Percentiles rank a stretch among this genome's conserved stretches.
Evolutionary conservation across 2,797 vertebrate species (phyloP).

Genomic region (Ctenopoma multispine): DNA sequence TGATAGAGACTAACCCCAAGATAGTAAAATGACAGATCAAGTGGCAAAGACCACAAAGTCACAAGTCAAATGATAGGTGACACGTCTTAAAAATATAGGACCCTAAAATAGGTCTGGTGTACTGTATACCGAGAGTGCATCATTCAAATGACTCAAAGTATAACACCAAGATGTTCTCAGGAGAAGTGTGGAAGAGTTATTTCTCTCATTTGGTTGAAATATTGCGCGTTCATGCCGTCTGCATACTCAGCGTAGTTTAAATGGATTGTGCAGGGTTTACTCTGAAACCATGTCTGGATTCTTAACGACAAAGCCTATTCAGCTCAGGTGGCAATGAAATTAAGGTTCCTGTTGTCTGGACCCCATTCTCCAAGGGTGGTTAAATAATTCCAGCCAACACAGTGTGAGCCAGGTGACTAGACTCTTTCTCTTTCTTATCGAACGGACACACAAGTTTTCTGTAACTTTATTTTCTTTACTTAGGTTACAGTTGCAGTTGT

Average conservation of each 20-base stretch:
- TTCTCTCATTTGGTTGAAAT: conserved; percentile 13
- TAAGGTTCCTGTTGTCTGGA: background rate
- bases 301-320: background rate
- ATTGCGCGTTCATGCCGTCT: no score
- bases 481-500: no score
- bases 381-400: background rate
- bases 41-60: conserved; percentile 18
- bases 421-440: background rate
- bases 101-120: conserved; percentile 40
- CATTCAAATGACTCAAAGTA: conserved; percentile 13
- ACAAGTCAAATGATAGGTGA: conserved; percentile 24
- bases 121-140: no score
- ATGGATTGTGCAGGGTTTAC: background rate
- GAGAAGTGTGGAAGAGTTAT: conserved; percentile 8
- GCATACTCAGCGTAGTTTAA: background rate
- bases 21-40: conserved; percentile 1
- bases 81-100: conserved; percentile 19
- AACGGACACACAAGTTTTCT: no score
- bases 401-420: background rate
- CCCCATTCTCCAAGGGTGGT: background rate
- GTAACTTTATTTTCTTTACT: no score
- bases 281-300: background rate
- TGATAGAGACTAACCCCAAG: conserved; percentile 18
- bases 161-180: conserved; percentile 42
- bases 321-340: conserved; percentile 1